Percentiles rank a stretch among this genome's conserved stretches.
Evolutionary conservation across 2,888 invertebrate species (phyloP).

Genomic region (Diachrysia chrysitis): DNA sequence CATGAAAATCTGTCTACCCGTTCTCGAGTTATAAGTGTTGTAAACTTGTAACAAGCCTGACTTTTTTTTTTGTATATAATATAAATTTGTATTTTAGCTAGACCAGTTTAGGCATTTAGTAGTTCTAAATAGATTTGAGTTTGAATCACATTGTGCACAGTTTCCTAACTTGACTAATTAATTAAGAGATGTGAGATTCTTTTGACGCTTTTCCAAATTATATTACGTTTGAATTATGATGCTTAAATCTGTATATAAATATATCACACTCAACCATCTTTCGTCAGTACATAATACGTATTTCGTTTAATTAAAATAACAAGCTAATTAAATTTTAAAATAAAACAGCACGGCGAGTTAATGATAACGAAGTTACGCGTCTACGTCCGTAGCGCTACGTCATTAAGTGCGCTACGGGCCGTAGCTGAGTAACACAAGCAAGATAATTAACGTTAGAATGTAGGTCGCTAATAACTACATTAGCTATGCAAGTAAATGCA

Average conservation of each 20-base stretch:
- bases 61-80: too few relatives aligned
- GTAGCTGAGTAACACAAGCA: constrained; percentile 43
- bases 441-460: constrained; percentile 41
- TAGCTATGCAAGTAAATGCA: constrained; percentile 23
- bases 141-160: background rate
- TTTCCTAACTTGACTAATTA: background rate
- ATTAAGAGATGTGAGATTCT: background rate
- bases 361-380: constrained; percentile 39
- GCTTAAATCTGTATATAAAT: background rate
- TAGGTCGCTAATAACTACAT: constrained; percentile 41
- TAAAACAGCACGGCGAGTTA: constrained; percentile 7
- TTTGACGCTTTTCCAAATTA: background rate
- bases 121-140: constrained; percentile 9
- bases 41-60: too few relatives aligned
- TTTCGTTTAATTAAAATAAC: background rate
- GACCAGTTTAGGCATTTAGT: constrained; percentile 15
- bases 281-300: background rate
- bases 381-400: constrained; percentile 62
- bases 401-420: constrained; percentile 50
- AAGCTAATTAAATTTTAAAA: constrained; percentile 8
- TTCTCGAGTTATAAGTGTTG: too few relatives aligned
- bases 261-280: background rate
- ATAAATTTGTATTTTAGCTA: constrained; percentile 26
- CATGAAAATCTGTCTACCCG: too few relatives aligned
- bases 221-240: background rate